Percentiles rank a stretch among this genome's conserved stretches.
phyloP scores from a whole-genome alignment of 2,113 vertebrate species.

The Rhea pennata region DNA sequence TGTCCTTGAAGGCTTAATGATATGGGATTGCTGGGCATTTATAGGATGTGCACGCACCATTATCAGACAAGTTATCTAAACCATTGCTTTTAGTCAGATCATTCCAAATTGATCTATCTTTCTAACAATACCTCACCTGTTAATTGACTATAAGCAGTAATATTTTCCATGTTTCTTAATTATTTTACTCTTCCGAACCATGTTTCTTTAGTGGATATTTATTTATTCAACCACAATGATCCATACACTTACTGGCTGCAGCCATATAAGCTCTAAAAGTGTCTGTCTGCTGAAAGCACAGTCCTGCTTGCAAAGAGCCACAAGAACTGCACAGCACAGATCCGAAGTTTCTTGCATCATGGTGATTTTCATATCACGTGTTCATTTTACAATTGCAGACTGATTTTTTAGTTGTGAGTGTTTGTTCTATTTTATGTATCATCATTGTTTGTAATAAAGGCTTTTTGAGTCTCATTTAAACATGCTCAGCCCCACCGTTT shows the following conservation, averaged over 20 bases:
- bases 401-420: neutral
- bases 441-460: neutral
- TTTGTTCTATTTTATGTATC: neutral
- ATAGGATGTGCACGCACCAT: slow-evolving; percentile 29
- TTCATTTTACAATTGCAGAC: neutral
- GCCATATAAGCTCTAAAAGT: slow-evolving; percentile 17
- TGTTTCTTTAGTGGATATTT: slow-evolving; percentile 58
- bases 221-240: slow-evolving; percentile 65
- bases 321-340: neutral
- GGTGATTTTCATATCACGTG: neutral
- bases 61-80: slow-evolving; percentile 69
- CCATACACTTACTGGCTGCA: slow-evolving; percentile 37
- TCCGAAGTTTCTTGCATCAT: neutral
- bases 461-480: neutral
- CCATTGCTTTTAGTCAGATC: slow-evolving; percentile 65
- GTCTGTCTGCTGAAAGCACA: slow-evolving; percentile 30
- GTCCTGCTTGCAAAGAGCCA: neutral
- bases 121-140: slow-evolving; percentile 58
- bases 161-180: slow-evolving; percentile 68
- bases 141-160: slow-evolving; percentile 63
- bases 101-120: slow-evolving; percentile 44
- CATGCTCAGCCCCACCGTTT: neutral
- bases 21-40: slow-evolving; percentile 24
- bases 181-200: slow-evolving; percentile 68
- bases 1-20: slow-evolving; percentile 51